A percentile compares a stretch with the other conserved stretches of the same genome.
phyloP scores from a whole-genome alignment of 2,797 vertebrate species.

The Ptychobarbus kaznakovi region DNA sequence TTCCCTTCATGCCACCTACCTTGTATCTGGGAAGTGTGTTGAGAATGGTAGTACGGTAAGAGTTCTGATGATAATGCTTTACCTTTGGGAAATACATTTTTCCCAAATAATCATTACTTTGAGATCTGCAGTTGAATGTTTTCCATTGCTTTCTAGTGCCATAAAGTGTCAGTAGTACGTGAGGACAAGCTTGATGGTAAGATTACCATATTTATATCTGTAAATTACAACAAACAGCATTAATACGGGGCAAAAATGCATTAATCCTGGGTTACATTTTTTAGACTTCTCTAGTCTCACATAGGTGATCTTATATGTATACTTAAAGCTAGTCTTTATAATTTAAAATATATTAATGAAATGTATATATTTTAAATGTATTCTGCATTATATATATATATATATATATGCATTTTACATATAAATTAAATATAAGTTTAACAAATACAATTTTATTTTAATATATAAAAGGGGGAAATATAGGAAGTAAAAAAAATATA shows the following conservation, averaged over 20 bases:
- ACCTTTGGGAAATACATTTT: not conserved
- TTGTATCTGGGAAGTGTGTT: slow-evolving; percentile 86
- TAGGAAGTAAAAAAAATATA: too few species aligned
- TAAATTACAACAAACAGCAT: not conserved
- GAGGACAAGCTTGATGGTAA: slow-evolving; percentile 93
- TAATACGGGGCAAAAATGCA: not conserved
- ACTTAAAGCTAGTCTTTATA: not conserved
- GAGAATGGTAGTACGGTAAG: slow-evolving; percentile 86
- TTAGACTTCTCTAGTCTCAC: not conserved
- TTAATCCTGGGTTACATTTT: not conserved
- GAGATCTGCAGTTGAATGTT: not conserved
- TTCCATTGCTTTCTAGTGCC: slow-evolving; percentile 81
- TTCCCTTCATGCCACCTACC: slow-evolving; percentile 91
- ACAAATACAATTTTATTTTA: too few species aligned
- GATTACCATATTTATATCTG: slow-evolving; percentile 24
- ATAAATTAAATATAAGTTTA: too few species aligned
- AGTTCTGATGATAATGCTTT: not conserved
- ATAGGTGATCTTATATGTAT: not conserved
- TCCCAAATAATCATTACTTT: not conserved
- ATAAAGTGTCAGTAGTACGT: slow-evolving; percentile 92
- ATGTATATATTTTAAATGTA: too few species aligned
- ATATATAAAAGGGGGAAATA: too few species aligned
- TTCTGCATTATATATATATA: too few species aligned
- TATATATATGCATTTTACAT: too few species aligned
- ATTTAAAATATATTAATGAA: not conserved